These are phyloP conservation scores for Argyrosomus regius DNA, from an alignment of 2,797 vertebrate genomes.

Conservation along the genomic window DNA sequence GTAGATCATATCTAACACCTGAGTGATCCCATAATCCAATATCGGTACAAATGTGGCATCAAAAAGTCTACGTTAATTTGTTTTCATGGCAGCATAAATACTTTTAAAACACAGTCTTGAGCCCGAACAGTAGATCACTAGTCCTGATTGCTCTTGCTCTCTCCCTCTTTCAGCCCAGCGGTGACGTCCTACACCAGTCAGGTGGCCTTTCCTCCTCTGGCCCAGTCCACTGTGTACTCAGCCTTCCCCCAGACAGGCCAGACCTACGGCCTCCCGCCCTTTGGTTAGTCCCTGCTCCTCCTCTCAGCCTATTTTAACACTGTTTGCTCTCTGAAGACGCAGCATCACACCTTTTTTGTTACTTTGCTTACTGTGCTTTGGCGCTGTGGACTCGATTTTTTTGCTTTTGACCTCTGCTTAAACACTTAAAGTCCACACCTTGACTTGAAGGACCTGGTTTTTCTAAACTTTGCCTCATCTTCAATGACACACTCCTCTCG, in stretches of 20 bases:
- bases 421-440: constrained; percentile 52
- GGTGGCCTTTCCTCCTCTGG: constrained; percentile 90
- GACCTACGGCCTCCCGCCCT: constrained; percentile 97
- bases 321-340: constrained; percentile 64
- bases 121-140: too few species aligned
- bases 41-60: too few species aligned
- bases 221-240: constrained; percentile 93
- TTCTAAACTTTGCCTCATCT: constrained; percentile 51
- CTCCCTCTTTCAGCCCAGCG: constrained; percentile 83
- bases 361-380: constrained; percentile 72
- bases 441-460: constrained; percentile 47
- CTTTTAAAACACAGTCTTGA: too few species aligned
- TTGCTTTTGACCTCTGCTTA: constrained; percentile 65
- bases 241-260: constrained; percentile 94
- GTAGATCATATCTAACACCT: too few species aligned
- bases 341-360: constrained; percentile 48
- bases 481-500: constrained; percentile 38
- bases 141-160: neutral
- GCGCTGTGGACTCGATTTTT: constrained; percentile 50
- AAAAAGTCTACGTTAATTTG: too few species aligned
- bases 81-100: too few species aligned
- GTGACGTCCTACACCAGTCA: constrained; percentile 91
- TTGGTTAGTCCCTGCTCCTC: constrained; percentile 87
- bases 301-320: neutral
- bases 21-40: too few species aligned